Base-by-base conservation (phyloP, 2,888 invertebrate species). In the Omphaloscelis lunosa region DNA sequence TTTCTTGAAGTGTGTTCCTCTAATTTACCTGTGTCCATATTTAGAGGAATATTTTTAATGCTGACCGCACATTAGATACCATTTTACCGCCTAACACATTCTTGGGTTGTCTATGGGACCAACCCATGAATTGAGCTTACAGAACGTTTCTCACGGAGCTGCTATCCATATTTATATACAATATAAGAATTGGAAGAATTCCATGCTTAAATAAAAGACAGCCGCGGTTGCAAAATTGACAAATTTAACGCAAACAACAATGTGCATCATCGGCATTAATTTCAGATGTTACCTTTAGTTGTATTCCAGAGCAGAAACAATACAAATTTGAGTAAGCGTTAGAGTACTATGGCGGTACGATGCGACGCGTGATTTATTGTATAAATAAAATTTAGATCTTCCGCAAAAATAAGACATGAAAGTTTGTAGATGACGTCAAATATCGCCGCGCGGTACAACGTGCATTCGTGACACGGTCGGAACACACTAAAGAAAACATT, bases 31-130 rank as follows among this genome's bases (percentile, higher is more conserved):
- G 53, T 83, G 65, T 65, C 34, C n/a, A 27, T 83, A 48, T 34
- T 58, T 45, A 27, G 23, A 65, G 23, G 27, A 34, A 65, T 66
- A 34, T 41, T 77, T 41, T 77, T 76, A 53, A 34, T n/a, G 83
- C 79, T 79, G 84, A 61, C 84, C 79, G 83, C 83, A 77, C 83
- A 58, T 78, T 63, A 48, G 56, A 62, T 15, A 63, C 48, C 41
- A 53, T 67, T 45, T 59, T 48, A 61, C 12, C 34, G 39, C 23
- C 51, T 27, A 77, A 41, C 2, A 17, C 34, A 83, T 59, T 63
- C 12, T 51, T 63, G 4, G 45, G 15, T 41, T 75, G 75, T 41
- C 1, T 56, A 56, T 2, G 20, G 15, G 41, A 71, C 20, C 15
- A 45, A 39, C 39, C 20, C 53, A n/a, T 27, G 9, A 11, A 75